These are phyloP conservation scores for Poeciliopsis turneri DNA, from an alignment of 2,797 vertebrate species.

Conservation along the genomic window DNA sequence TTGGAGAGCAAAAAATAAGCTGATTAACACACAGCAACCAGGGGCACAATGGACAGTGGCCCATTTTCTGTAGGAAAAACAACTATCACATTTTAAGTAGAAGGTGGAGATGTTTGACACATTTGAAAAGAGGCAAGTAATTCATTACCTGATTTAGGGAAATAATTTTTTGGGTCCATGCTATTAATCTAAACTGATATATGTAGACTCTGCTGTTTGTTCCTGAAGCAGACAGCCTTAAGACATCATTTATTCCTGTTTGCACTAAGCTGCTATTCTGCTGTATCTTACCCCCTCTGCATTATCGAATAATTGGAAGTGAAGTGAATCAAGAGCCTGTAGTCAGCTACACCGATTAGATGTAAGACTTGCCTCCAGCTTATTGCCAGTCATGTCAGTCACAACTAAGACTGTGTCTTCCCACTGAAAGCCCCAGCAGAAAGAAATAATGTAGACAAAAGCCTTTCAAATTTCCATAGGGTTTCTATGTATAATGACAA, in stretches of 20 bases:
- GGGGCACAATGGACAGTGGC: slow-evolving; percentile 27
- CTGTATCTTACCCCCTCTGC: slow-evolving; percentile 13
- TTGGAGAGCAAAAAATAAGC: slow-evolving; percentile 42
- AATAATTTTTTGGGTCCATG: slow-evolving; percentile 1
- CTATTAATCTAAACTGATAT: not conserved
- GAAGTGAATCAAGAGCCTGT: slow-evolving; percentile 32
- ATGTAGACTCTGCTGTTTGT: slow-evolving; percentile 10
- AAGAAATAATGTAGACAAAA: slow-evolving; percentile 31
- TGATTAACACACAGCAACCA: slow-evolving; percentile 38
- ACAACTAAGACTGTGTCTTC: slow-evolving; percentile 25
- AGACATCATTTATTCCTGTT: slow-evolving; percentile 10
- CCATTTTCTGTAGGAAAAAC: slow-evolving; percentile 34
- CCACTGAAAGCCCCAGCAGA: slow-evolving; percentile 12
- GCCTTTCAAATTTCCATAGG: not conserved
- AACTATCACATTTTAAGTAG: slow-evolving; percentile 16
- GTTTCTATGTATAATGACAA: not conserved
- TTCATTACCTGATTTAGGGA: slow-evolving; percentile 15
- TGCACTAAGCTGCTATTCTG: slow-evolving; percentile 7
- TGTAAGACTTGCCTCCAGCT: slow-evolving; percentile 37
- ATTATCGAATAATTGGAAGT: slow-evolving; percentile 42
- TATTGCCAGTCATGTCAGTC: slow-evolving; percentile 43
- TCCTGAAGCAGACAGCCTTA: slow-evolving; percentile 20
- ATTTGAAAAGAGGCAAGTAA: slow-evolving; percentile 5
- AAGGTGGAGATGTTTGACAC: not conserved
- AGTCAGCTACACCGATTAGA: slow-evolving; percentile 46